phyloP scores from a whole-genome alignment of 2,797 vertebrate genomes.

The Botia almorhae region DNA sequence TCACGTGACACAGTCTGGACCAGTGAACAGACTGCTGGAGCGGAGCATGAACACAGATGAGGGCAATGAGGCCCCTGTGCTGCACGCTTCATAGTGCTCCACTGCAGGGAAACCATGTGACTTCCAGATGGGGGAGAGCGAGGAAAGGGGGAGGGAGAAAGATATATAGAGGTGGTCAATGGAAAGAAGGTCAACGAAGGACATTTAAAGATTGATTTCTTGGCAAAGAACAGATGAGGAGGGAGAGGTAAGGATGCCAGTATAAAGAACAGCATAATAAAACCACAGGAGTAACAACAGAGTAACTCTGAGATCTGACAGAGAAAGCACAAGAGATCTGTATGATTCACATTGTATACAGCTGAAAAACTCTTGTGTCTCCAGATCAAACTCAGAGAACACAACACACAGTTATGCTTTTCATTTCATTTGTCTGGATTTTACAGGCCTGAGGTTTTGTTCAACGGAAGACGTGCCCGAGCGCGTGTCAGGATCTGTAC shows the following conservation, averaged over 20 bases:
- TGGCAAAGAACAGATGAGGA: slow-evolving; percentile 52
- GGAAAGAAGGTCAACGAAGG: slow-evolving; percentile 40
- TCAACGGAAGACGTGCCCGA: background rate
- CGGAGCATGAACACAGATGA: slow-evolving; percentile 62
- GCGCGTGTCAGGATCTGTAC: background rate
- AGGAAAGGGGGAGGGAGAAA: slow-evolving; percentile 52
- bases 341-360: background rate
- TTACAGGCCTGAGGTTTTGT: slow-evolving; percentile 29
- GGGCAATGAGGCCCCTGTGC: slow-evolving; percentile 70
- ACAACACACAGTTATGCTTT: background rate
- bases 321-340: background rate
- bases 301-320: background rate
- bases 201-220: slow-evolving; percentile 48
- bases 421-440: slow-evolving; percentile 24
- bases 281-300: slow-evolving; percentile 50
- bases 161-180: slow-evolving; percentile 52
- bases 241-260: slow-evolving; percentile 64
- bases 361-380: background rate
- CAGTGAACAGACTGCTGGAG: slow-evolving; percentile 67
- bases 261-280: slow-evolving; percentile 48
- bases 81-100: slow-evolving; percentile 80
- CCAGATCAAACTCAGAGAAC: no score
- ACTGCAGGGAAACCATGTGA: slow-evolving; percentile 86
- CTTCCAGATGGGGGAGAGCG: slow-evolving; percentile 72
- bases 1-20: slow-evolving; percentile 63